phyloP scores from a whole-genome alignment of 2,797 vertebrate species.

The Petrocephalus sullivani region DNA sequence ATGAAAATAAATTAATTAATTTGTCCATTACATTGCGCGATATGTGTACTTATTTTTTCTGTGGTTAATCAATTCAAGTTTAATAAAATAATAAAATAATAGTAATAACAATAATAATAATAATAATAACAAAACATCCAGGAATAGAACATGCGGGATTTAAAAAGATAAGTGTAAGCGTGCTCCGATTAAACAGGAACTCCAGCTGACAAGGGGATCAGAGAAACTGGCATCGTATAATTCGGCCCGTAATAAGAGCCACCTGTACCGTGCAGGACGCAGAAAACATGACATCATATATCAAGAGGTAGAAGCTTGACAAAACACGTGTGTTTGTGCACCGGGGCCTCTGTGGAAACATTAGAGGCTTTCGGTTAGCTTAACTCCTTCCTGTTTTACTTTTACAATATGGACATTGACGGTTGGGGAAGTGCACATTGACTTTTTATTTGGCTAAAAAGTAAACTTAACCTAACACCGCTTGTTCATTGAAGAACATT shows the following conservation, averaged over 20 bases:
- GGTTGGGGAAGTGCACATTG: constrained; percentile 24
- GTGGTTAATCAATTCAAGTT: neutral
- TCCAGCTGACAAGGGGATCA: constrained; percentile 52
- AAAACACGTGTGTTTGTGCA: constrained; percentile 40
- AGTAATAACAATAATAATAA: no score
- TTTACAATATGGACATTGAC: constrained; percentile 40
- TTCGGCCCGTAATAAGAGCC: constrained; percentile 49
- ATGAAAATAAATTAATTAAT: neutral
- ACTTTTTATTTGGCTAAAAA: constrained; percentile 38
- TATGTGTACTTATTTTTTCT: neutral
- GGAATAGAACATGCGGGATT: neutral
- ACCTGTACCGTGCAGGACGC: constrained; percentile 46
- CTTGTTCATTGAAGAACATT: neutral
- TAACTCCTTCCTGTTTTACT: constrained; percentile 53
- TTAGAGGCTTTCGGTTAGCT: constrained; percentile 44
- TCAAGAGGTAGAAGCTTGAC: constrained; percentile 49
- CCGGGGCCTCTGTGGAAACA: constrained; percentile 42
- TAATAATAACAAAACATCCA: neutral
- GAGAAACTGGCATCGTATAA: constrained; percentile 36
- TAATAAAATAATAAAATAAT: neutral
- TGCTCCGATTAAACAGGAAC: constrained; percentile 28
- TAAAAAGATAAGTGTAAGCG: constrained; percentile 16
- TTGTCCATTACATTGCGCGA: neutral
- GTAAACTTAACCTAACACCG: neutral
- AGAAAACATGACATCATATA: constrained; percentile 51